These are phyloP conservation scores for Trogon surrucura DNA, from an alignment of 2,113 vertebrate genomes.

Conservation along the genomic window DNA sequence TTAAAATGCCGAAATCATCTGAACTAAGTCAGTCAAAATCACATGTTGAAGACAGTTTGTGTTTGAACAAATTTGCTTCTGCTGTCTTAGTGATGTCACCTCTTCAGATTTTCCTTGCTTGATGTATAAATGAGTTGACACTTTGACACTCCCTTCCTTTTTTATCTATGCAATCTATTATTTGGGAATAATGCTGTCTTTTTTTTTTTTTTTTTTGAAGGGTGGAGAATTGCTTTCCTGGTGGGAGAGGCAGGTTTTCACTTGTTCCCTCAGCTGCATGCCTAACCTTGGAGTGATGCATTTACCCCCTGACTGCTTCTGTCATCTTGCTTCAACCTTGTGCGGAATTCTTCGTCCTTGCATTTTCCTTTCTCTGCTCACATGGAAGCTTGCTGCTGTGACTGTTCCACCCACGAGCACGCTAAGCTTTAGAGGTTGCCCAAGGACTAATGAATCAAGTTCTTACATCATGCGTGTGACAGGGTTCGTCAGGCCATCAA, in stretches of 20 bases:
- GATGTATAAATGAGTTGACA: neutral
- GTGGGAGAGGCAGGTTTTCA: constrained; percentile 44
- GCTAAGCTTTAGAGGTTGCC: neutral
- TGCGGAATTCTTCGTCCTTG: neutral
- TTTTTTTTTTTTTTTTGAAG: constrained; percentile 1
- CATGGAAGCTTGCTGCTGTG: neutral
- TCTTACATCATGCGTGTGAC: neutral
- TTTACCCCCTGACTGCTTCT: neutral
- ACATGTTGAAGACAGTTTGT: neutral
- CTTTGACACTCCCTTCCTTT: neutral
- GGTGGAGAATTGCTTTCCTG: constrained; percentile 48
- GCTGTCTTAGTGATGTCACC: neutral
- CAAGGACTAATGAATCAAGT: neutral
- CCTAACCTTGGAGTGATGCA: constrained; percentile 11
- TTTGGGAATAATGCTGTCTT: constrained; percentile 36
- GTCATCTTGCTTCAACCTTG: neutral
- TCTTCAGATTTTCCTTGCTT: neutral
- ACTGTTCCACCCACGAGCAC: neutral
- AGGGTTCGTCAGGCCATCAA: neutral
- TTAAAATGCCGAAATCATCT: neutral
- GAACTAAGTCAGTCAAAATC: neutral
- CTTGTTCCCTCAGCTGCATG: constrained; percentile 52
- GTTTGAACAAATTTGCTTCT: neutral
- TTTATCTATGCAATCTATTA: neutral
- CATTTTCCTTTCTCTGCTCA: neutral